Base-by-base conservation (phyloP, 2,797 vertebrate species). In the Oreortyx pictus region DNA sequence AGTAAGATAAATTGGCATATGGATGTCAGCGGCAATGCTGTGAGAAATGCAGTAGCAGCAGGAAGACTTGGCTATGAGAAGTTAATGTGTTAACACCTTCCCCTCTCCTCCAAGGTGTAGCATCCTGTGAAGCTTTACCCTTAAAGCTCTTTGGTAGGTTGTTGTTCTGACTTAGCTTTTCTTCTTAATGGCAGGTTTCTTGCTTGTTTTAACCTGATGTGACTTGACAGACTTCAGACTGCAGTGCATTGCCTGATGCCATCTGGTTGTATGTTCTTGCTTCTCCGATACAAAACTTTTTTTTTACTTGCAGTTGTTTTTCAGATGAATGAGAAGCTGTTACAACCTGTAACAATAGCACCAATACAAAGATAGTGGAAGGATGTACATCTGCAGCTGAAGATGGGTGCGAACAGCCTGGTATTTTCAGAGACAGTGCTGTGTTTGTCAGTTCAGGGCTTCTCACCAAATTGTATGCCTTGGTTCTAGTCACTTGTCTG, bases 121-220 rank as follows among this genome's bases (percentile, higher is more conserved):
- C 11, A 11, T 70, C 15, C 57, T 81, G 43, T 77, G 75, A 17
- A 35, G 4, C 18, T 5, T 3, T 50, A 20, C 19, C 35, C 23
- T 52, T 68, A 16, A 13, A 85, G 20, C 33, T 39, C 15, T 52
- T 35, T 2, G 2, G 6, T 37, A 56, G 19, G 7, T 14, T 31
- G n/a, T 31, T 2, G 0, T 41, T 79, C 27, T 6, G 25, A 35
- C 16, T 59, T 77, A 0, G 0, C 49, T 72, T 9, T 68, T 22
- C 37, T 37, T 11, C 22, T 65, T 41, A 49, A 67, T 17, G 66
- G 27, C 35, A 49, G 19, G 11, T 7, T 41, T 54, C 22, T 11
- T 67, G 22, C 17, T 74, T 2, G 6, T 54, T 78, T 77, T 65
- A 72, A 74, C 9, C 16, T 59, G 5, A 8, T 39, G 22, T 11